Percentiles rank a stretch among this genome's conserved stretches.
phyloP scores from a whole-genome alignment of 1,140 invertebrate genomes.

The Thalassaphorura encarpata region DNA sequence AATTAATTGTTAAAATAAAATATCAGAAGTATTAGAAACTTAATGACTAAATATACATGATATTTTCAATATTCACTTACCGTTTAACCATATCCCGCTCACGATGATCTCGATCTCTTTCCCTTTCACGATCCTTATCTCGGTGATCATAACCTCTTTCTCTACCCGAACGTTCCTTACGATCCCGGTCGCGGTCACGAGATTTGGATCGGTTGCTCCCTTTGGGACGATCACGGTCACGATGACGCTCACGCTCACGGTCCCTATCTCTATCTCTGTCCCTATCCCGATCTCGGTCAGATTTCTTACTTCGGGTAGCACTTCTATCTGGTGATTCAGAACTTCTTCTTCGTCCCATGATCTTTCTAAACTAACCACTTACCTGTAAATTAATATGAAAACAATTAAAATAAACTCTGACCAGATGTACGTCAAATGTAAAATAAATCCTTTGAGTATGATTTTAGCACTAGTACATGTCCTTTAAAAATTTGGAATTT shows the following conservation, averaged over 20 bases:
- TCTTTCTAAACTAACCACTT: not conserved
- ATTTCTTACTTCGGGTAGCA: not conserved
- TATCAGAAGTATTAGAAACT: not conserved
- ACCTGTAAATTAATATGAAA: not conserved
- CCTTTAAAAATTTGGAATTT: no score
- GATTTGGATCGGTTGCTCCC: not conserved
- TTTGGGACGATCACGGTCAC: no score
- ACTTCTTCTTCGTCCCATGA: not conserved
- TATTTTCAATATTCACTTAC: not conserved
- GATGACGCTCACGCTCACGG: not conserved
- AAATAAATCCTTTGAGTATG: no score
- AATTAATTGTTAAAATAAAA: not conserved
- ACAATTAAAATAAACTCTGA: not conserved
- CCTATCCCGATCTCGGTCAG: not conserved
- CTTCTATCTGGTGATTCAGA: constrained; percentile 3
- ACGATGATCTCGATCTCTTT: not conserved
- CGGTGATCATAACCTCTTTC: not conserved
- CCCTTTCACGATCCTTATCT: not conserved
- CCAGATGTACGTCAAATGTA: not conserved
- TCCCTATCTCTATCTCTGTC: constrained; percentile 8
- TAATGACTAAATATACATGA: no score
- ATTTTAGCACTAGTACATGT: no score
- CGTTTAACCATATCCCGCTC: not conserved
- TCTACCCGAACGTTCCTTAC: not conserved
- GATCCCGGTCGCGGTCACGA: not conserved